Percentiles rank a stretch among this genome's conserved stretches.
These are phyloP conservation scores for Amblyornis subalaris DNA, from an alignment of 2,113 vertebrate species.

Conservation along the genomic window DNA sequence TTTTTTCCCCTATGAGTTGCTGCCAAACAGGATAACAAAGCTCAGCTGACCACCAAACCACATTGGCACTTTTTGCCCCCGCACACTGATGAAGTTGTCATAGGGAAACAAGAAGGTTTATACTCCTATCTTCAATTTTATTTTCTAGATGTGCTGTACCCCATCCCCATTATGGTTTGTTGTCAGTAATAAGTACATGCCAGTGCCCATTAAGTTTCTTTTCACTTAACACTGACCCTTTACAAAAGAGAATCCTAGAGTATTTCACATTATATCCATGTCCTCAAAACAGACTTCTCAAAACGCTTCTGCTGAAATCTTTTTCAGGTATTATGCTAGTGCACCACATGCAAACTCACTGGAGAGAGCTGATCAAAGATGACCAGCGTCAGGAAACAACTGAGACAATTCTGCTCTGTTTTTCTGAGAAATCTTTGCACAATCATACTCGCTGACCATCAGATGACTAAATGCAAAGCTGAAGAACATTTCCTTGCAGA, in stretches of 20 bases:
- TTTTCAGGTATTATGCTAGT: background rate
- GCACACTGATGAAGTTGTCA: background rate
- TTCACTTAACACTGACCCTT: background rate
- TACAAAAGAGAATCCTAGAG: background rate
- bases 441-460: rapidly evolving
- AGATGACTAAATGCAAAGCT: background rate
- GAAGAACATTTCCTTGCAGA: background rate
- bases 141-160: background rate
- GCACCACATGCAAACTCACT: background rate
- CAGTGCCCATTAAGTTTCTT: background rate
- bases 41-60: background rate
- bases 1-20: background rate
- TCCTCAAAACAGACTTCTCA: background rate
- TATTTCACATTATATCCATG: background rate
- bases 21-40: background rate
- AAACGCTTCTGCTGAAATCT: background rate
- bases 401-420: background rate
- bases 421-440: background rate
- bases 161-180: background rate
- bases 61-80: background rate
- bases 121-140: background rate
- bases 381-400: background rate
- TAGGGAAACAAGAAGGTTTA: background rate
- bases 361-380: background rate
- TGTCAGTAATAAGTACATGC: background rate